phyloP scores from a whole-genome alignment of 2,113 vertebrate species.

The Erpornis zantholeuca region DNA sequence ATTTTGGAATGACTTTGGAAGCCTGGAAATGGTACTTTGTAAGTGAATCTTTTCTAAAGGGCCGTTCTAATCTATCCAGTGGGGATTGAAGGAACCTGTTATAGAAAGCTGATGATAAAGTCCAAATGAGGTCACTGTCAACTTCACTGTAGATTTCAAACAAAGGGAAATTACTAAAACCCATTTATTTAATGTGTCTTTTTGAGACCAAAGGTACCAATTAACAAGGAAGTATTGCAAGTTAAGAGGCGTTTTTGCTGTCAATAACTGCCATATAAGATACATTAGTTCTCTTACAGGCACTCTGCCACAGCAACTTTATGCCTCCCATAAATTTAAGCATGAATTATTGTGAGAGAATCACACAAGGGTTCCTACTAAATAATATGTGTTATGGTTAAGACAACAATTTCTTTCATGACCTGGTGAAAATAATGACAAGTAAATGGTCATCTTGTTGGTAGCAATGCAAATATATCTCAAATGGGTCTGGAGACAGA shows the following conservation, averaged over 20 bases:
- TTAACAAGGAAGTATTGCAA: conserved; percentile 37
- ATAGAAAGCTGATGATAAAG: conserved; percentile 4
- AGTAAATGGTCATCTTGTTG: not conserved
- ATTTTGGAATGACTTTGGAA: not conserved
- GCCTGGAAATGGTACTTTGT: not conserved
- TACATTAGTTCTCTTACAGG: conserved; percentile 21
- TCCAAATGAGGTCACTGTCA: not conserved
- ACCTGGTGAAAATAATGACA: conserved; percentile 4
- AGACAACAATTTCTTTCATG: conserved; percentile 5
- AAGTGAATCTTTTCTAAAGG: not conserved
- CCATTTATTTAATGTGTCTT: conserved; percentile 22
- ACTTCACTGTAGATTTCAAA: conserved; percentile 7
- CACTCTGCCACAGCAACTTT: not conserved
- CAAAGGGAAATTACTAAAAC: conserved; percentile 39
- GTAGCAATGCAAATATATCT: not conserved
- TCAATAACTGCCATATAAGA: conserved; percentile 49
- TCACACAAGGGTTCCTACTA: not conserved
- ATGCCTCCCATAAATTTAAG: not conserved
- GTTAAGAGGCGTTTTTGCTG: conserved; percentile 3
- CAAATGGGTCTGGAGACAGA: not conserved
- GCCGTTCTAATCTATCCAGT: not conserved
- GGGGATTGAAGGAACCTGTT: not conserved
- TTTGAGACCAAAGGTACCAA: conserved; percentile 32
- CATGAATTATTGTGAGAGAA: conserved; percentile 4
- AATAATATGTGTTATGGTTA: not conserved